phyloP scores from a whole-genome alignment of 1,140 invertebrate genomes.

The Octopus sinensis region DNA sequence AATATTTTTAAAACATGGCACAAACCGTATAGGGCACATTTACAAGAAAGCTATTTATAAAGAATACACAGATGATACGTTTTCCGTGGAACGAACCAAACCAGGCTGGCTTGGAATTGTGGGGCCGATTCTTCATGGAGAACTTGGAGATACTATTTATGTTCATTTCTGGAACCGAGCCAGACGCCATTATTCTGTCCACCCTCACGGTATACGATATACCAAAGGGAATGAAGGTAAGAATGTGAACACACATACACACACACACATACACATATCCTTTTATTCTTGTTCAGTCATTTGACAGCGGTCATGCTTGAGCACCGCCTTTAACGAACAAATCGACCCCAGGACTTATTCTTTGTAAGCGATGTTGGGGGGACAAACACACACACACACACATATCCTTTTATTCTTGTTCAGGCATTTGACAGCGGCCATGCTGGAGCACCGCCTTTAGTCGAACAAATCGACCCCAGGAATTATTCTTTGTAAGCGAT shows the following conservation, averaged over 20 bases:
- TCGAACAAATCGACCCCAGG: no score
- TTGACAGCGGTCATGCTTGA: no score
- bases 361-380: no score
- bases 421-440: no score
- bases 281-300: no score
- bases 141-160: slow-evolving; percentile 39
- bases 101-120: slow-evolving; percentile 37
- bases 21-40: slow-evolving; percentile 23
- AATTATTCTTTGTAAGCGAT: no score
- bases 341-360: no score
- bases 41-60: slow-evolving; percentile 28
- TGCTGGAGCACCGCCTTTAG: no score
- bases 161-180: slow-evolving; percentile 31
- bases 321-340: no score
- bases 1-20: slow-evolving; percentile 21
- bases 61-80: slow-evolving; percentile 31
- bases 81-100: slow-evolving; percentile 19
- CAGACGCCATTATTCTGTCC: slow-evolving; percentile 24
- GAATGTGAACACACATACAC: no score
- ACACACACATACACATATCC: not conserved
- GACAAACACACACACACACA: no score
- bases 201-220: slow-evolving; percentile 33
- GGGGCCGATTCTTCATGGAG: slow-evolving; percentile 42
- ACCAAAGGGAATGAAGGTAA: slow-evolving; percentile 32
- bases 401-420: no score